Evolutionary conservation across 2,113 vertebrate species (phyloP).

Genomic region (Rhegmatorhina hoffmannsi): DNA sequence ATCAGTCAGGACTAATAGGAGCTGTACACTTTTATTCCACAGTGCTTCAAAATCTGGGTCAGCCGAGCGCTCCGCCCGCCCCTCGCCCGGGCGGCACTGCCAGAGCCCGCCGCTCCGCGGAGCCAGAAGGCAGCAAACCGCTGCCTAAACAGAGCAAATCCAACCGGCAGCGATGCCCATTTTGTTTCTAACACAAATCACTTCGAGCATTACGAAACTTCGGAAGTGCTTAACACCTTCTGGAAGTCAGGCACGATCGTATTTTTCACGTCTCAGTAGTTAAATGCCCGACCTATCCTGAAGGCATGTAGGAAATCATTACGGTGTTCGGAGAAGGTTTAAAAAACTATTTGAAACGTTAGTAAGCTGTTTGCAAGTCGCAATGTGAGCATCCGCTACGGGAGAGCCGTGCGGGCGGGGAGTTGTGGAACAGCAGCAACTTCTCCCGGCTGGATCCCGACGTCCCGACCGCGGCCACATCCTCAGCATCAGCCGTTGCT

Average conservation of each 20-base stretch:
- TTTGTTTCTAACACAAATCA: neutral
- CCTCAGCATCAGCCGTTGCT: rapidly evolving
- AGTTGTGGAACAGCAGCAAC: rapidly evolving
- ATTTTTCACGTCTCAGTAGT: neutral
- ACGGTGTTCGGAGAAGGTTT: neutral
- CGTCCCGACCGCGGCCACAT: rapidly evolving
- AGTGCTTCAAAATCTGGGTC: neutral
- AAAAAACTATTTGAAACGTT: neutral
- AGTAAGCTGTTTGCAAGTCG: neutral
- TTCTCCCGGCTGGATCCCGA: neutral
- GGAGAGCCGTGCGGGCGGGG: rapidly evolving
- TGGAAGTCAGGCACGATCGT: neutral
- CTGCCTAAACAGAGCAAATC: neutral
- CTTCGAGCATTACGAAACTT: neutral
- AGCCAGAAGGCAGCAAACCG: neutral
- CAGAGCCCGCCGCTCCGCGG: conserved; percentile 8
- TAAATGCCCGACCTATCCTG: neutral
- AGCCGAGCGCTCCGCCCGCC: neutral
- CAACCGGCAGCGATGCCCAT: neutral
- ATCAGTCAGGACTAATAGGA: neutral
- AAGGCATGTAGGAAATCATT: neutral
- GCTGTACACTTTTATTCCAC: neutral
- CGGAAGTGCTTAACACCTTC: neutral
- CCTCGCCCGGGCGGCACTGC: conserved; percentile 51
- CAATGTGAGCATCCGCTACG: rapidly evolving